phyloP scores from a whole-genome alignment of 2,113 vertebrate species.

The Microcebus jonahi region DNA sequence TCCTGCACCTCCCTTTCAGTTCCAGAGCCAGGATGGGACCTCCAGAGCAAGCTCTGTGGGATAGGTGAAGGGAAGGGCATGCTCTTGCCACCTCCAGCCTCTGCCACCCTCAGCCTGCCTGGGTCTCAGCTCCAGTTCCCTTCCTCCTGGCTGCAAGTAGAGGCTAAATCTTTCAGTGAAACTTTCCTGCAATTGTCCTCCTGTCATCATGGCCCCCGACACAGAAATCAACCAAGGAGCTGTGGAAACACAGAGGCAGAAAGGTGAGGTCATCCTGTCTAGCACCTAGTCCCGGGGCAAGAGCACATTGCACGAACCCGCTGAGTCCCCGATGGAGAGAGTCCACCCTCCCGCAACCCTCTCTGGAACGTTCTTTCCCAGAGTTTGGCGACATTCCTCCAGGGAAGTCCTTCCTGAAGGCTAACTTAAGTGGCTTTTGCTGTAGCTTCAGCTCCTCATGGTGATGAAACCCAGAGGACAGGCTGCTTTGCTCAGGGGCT shows the following conservation, averaged over 20 bases:
- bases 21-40: background rate
- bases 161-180: constrained; percentile 10
- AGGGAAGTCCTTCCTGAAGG: background rate
- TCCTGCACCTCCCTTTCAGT: background rate
- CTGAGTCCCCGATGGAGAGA: background rate
- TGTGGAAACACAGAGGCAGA: background rate
- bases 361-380: background rate
- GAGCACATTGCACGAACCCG: background rate
- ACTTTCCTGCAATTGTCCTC: constrained; percentile 22
- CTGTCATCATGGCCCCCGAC: background rate
- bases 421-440: background rate
- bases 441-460: background rate
- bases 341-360: background rate
- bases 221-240: background rate
- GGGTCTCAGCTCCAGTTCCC: background rate
- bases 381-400: background rate
- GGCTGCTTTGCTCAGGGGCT: background rate
- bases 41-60: background rate
- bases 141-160: background rate
- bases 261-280: background rate
- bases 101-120: background rate
- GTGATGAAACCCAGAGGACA: background rate
- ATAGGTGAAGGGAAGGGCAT: too few relatives aligned
- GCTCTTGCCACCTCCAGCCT: background rate
- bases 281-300: background rate